Evolutionary conservation across 2,888 invertebrate species (phyloP).

Genomic region (Lycaena phlaeas): DNA sequence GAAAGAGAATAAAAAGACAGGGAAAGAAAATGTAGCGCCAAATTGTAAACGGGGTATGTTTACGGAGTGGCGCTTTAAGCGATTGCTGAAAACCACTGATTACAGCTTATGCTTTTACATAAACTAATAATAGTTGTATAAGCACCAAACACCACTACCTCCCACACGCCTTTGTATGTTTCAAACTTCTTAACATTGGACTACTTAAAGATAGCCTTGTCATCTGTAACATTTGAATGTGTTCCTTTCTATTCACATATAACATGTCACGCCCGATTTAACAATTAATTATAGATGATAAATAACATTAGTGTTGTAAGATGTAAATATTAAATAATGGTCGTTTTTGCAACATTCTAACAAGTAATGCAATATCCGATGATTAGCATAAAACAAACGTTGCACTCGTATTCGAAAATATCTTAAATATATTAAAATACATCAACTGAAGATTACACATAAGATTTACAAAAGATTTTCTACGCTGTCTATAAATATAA

Average conservation of each 20-base stretch:
- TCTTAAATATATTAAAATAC: too few relatives aligned
- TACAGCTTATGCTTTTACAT: background rate
- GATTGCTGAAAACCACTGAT: background rate
- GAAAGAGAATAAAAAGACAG: slow-evolving; percentile 53
- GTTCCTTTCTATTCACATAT: slow-evolving; percentile 12
- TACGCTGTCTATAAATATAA: too few relatives aligned
- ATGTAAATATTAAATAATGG: background rate
- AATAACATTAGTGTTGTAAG: background rate
- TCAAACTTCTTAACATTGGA: slow-evolving; percentile 42
- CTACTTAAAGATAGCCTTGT: slow-evolving; percentile 41
- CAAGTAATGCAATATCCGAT: too few relatives aligned
- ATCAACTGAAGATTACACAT: too few relatives aligned
- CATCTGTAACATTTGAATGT: slow-evolving; percentile 31
- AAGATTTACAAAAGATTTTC: too few relatives aligned
- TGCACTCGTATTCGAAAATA: too few relatives aligned
- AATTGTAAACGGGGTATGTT: slow-evolving; percentile 60
- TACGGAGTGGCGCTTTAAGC: slow-evolving; percentile 21
- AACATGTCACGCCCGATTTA: slow-evolving; percentile 9
- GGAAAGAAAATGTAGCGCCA: slow-evolving; percentile 56
- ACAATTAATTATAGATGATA: background rate
- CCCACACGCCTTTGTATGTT: slow-evolving; percentile 54
- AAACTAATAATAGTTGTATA: background rate
- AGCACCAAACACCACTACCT: slow-evolving; percentile 16
- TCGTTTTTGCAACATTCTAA: background rate
- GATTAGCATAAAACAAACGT: too few relatives aligned